These are phyloP conservation scores for Argyrosomus regius DNA, from an alignment of 2,797 vertebrate species.

Conservation along the genomic window DNA sequence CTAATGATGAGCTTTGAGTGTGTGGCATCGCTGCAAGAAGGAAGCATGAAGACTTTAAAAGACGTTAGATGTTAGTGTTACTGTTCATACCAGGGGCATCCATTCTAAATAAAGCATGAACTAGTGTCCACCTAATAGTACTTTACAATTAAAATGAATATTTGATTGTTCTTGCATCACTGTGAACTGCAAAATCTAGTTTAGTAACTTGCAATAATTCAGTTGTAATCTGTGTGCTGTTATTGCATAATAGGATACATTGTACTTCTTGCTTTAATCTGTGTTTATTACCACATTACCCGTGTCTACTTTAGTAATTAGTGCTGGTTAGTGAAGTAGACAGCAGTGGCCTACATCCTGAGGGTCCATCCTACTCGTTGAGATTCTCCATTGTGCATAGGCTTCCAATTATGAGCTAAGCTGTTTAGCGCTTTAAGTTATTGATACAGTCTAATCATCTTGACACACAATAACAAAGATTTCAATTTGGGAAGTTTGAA, in stretches of 20 bases:
- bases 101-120: too few species aligned
- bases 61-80: neutral
- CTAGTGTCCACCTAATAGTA: neutral
- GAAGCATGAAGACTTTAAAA: neutral
- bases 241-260: neutral
- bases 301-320: slow-evolving; percentile 2
- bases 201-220: neutral
- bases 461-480: slow-evolving; percentile 43
- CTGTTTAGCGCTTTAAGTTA: slow-evolving; percentile 81
- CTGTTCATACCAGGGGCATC: neutral
- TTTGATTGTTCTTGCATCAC: too few species aligned
- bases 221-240: neutral
- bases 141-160: neutral
- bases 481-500: slow-evolving; percentile 43
- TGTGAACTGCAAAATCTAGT: neutral
- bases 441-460: slow-evolving; percentile 68
- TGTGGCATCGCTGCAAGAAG: neutral
- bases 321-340: slow-evolving; percentile 10
- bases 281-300: neutral
- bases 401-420: slow-evolving; percentile 82
- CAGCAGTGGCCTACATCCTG: slow-evolving; percentile 3
- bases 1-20: neutral
- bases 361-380: slow-evolving; percentile 44
- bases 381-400: slow-evolving; percentile 53
- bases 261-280: neutral